Base-by-base conservation (phyloP, 2,113 vertebrate species). In the Ageneiosus marmoratus region DNA sequence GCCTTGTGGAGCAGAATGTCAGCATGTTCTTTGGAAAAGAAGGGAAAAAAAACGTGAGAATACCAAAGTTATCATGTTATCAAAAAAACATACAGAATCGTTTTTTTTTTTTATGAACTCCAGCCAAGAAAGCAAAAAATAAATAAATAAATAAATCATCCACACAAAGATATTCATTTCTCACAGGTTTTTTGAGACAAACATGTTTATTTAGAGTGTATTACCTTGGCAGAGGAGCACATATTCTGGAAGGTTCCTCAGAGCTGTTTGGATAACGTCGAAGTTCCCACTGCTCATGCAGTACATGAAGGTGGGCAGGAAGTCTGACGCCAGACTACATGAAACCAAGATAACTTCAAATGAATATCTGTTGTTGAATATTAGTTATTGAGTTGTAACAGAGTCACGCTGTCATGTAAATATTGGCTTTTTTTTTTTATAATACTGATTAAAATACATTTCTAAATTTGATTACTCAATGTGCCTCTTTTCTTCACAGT, bases 221-320 rank as follows among this genome's bases (percentile, higher is more conserved):
- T 70, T 70, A 98, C 98, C 98, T 89, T 98, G 98, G 92, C 98
- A 99, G 63, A 99, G 97, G 0, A 99, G 95, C 2, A 97, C 96
- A 32, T 98, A 99, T 77, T 99, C 98, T 0, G 98, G 97, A 83
- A 99, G 95, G 89, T 96, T 98, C 90, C 96, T 94, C 83, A 99
- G 92, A 0, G 98, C 96, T 0, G 98, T 99, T 89, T 99, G 98
- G 2, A 97, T 96, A 86, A 99, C 97, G 84, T 99, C 98, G 0
- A 97, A 97, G 93, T 98, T 96, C 1, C 96, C 94, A 79, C 97
- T 98, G 73, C 97, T 96, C 60, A 99, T 93, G 79, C 98, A 99
- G 93, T 96, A 97, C 97, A 99, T 98, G 93, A 96, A 98, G 0
- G 98, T 98, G 37, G 98, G 97, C 80, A 99, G 92, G 90, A 98